Base-by-base conservation (phyloP, 2,113 vertebrate species). In the Monarcha castaneiventris region DNA sequence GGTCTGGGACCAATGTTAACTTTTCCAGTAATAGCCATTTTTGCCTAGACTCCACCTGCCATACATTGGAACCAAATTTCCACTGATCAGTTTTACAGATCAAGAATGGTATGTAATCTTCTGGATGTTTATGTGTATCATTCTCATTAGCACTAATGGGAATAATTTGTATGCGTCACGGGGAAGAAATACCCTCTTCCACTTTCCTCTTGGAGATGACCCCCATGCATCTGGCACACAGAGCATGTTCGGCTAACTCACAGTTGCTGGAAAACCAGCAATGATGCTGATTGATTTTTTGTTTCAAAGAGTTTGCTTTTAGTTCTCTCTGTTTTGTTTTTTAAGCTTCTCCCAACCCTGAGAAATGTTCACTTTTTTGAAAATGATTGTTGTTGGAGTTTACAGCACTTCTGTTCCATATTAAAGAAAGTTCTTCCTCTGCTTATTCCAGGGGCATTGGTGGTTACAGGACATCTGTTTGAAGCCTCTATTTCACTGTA, bases 61-160 rank as follows among this genome's bases (percentile, higher is more conserved):
- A 93, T 89, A 95, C 93, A 89, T 84, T 96, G 96, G 95, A 97
- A 93, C 94, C 94, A 95, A 94, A 93, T 95, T 97, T 88, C 94
- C 93, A 94, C 95, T 92, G 93, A 91, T 93, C 95, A 96, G 76
- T 96, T 96, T 97, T 96, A 96, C 94, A 94, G 93, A 96, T 80
- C 94, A 92, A 94, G 96, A 96, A 95, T 90, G 93, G 96, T 96
- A 97, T 93, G 96, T 96, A 97, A 96, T 96, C 90, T 96, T 97
- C 93, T 96, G 95, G 93, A 86, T 95, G 93, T 96, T 92, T 96
- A 80, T 96, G 90, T 96, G 92, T 95, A 78, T 97, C 90, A 96
- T 97, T 96, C 96, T 96, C 90, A 96, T 96, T 95, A 91, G 62
- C 92, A 96, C 94, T 95, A 95, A 93, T 96, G 92, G 92, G 94